Percentiles rank a stretch among this genome's conserved stretches.
These are phyloP conservation scores for Trachymyrmex cornetzi DNA, from an alignment of 1,140 invertebrate species.

Conservation along the genomic window DNA sequence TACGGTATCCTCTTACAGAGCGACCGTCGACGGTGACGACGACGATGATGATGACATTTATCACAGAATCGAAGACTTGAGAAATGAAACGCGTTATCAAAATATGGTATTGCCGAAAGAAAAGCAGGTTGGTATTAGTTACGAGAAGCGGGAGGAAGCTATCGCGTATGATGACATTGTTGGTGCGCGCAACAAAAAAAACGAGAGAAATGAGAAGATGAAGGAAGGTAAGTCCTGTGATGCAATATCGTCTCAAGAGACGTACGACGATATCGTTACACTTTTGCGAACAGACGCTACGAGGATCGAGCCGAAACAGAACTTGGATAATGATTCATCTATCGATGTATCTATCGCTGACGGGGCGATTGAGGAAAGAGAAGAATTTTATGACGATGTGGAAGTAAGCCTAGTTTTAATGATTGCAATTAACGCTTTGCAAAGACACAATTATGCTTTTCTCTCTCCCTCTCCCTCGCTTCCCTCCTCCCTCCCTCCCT, in stretches of 20 bases:
- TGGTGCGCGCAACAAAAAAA: not conserved
- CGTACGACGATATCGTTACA: slow-evolving; percentile 77
- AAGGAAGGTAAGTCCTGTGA: not conserved
- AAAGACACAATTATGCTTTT: not conserved
- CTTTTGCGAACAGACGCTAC: not conserved
- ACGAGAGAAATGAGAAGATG: slow-evolving; percentile 12
- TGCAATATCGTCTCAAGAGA: slow-evolving; percentile 26
- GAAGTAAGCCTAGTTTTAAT: slow-evolving; percentile 40
- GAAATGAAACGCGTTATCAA: slow-evolving; percentile 74
- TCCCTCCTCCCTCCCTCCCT: too few relatives aligned
- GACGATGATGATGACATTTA: slow-evolving; percentile 82
- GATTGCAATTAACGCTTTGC: not conserved
- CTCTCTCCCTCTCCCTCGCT: too few relatives aligned
- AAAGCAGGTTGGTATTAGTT: slow-evolving; percentile 63
- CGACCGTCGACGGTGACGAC: slow-evolving; percentile 48
- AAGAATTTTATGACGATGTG: slow-evolving; percentile 66
- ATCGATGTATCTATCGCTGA: not conserved
- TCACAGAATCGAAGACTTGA: slow-evolving; percentile 83
- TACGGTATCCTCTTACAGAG: slow-evolving; percentile 45
- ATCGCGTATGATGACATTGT: slow-evolving; percentile 66
- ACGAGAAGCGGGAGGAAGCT: not conserved
- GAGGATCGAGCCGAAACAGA: not conserved
- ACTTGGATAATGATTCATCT: not conserved
- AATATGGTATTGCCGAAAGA: slow-evolving; percentile 69
- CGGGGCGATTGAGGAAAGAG: not conserved